A percentile compares a stretch with the other conserved stretches of the same genome.
Conservation (phyloP, 2,113 vertebrate species). For the Damaliscus lunatus region DNA sequence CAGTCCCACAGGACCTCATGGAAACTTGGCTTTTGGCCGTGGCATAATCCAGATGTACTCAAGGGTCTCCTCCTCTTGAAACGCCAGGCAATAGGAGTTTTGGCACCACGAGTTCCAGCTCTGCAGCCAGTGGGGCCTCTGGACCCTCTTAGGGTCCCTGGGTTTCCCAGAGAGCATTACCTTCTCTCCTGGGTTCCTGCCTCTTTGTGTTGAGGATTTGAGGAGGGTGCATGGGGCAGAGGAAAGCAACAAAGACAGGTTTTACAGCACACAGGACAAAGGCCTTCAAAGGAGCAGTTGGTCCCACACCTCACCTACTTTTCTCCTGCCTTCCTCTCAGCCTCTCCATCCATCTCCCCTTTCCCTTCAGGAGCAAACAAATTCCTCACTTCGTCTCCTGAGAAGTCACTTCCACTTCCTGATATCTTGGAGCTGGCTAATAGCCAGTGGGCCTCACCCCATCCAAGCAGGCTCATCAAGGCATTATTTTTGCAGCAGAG, state of each 20-base stretch:
- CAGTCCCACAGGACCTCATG: background rate
- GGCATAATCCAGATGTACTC: background rate
- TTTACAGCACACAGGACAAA: background rate
- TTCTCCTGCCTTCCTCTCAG: background rate
- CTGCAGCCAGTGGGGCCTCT: fast-evolving
- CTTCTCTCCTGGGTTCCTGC: background rate
- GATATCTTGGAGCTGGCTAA: background rate
- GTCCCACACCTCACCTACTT: background rate
- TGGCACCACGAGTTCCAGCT: background rate
- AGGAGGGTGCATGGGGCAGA: background rate
- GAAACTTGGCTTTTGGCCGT: background rate
- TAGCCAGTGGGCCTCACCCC: background rate
- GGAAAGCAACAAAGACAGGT: background rate
- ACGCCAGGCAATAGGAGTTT: background rate
- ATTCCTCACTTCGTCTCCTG: background rate
- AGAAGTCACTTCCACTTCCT: background rate
- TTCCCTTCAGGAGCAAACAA: background rate
- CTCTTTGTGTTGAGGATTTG: background rate
- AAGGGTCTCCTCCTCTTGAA: background rate
- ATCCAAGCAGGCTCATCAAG: background rate
- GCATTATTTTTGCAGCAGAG: background rate
- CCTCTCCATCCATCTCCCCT: background rate
- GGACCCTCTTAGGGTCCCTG: background rate
- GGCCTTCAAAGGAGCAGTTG: background rate
- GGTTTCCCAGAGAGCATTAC: background rate